Percentiles rank a stretch among this genome's conserved stretches.
Conservation (phyloP, 2,797 vertebrate genomes). For the Pangasius macronema region DNA sequence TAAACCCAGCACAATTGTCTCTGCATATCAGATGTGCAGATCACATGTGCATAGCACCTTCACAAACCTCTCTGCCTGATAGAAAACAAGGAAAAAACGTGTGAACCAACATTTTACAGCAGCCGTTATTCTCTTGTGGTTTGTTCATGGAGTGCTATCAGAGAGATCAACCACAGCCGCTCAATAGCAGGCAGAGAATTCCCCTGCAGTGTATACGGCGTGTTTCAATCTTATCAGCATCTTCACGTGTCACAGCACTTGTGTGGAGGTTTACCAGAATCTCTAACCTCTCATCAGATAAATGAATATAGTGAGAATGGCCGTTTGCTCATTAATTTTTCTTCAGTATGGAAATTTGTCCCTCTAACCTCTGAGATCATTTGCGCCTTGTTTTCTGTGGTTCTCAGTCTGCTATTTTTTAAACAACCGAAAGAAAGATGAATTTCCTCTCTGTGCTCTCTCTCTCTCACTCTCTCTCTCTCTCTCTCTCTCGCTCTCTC, state of each 20-base stretch:
- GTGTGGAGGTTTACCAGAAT: slow-evolving; percentile 34
- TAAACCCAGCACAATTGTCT: not conserved
- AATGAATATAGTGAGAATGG: slow-evolving; percentile 5
- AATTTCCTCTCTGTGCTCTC: not conserved
- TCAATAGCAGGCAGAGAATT: slow-evolving; percentile 36
- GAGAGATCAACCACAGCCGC: slow-evolving; percentile 28
- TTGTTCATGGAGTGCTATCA: slow-evolving; percentile 42
- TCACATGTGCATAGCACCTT: not conserved
- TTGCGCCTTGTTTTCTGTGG: slow-evolving; percentile 7
- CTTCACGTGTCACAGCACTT: slow-evolving; percentile 42
- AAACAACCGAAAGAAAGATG: not conserved
- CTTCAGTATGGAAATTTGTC: not conserved
- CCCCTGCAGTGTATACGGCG: slow-evolving; percentile 24
- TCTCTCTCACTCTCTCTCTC: not conserved
- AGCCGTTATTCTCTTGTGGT: slow-evolving; percentile 42
- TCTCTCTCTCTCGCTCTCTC: not conserved
- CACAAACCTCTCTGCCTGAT: not conserved
- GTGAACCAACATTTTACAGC: not conserved
- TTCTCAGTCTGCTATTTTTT: slow-evolving; percentile 1
- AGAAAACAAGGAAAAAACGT: not conserved
- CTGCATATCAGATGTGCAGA: not conserved
- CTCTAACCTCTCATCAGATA: slow-evolving; percentile 49
- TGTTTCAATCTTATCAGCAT: slow-evolving; percentile 50
- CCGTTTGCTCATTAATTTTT: slow-evolving; percentile 17
- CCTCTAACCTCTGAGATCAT: not conserved